Base-by-base conservation (phyloP, 2,888 invertebrate genomes). In the Acholoe squamosa region DNA sequence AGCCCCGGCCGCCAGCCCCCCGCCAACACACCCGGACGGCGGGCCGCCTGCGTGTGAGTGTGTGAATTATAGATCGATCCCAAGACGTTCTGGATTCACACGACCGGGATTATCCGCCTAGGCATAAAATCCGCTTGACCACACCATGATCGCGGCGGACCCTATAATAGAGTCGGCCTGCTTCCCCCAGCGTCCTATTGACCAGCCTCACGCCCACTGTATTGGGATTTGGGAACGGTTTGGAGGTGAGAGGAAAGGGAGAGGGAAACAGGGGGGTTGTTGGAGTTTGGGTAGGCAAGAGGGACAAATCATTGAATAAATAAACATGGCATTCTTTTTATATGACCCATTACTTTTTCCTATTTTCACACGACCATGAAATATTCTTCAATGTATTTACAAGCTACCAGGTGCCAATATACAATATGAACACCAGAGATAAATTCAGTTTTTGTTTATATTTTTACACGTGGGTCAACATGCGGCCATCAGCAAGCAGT, bases 31-130 rank as follows among this genome's bases (percentile, higher is more conserved):
- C 25, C 61, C 61, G 22, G n/a, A 22, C 61, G 61, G 61, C 76
- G 14, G 34, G 22, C n/a, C 33, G 22, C 80, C 34, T 43, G 80
- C 80, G 80, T 80, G 80, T 43, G 80, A 80, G 80, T 80, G 86
- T 86, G 86, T 86, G 86, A 86, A 86, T 86, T 86, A 86, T 86
- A 56, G 86, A 86, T 86, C 86, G 86, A 86, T 86, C 86, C 86
- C 86, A 86, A 86, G 86, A 86, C 86, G 86, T 86, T 54, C 56
- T 54, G 54, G 86, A 86, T 86, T 86, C 86, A 52, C 86, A 54
- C 31, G 86, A 54, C 52, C 52, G 28, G 86, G 54, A 86, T 86
- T 54, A 86, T 86, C 54, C 56, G 52, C 54, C 52, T 86, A 54
- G 86, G 52, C 86, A 52, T 86, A 56, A 86, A 86, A 86, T 86